Percentiles rank a stretch among this genome's conserved stretches.
These are phyloP conservation scores for Machimus rusticus DNA, from an alignment of 2,888 invertebrate genomes.

Conservation along the genomic window DNA sequence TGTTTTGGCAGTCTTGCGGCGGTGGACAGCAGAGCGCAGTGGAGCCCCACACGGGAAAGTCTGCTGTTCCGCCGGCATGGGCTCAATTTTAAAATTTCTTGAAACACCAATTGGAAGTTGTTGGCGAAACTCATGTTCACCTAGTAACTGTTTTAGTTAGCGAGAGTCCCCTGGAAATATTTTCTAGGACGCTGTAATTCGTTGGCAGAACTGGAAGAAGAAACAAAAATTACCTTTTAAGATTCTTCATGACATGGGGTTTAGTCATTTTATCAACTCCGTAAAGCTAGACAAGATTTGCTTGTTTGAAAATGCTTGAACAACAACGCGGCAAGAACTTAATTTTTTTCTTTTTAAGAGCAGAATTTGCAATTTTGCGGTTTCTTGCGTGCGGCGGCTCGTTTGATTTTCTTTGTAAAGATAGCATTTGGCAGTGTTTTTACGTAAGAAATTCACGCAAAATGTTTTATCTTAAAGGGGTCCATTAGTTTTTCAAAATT, in stretches of 20 bases:
- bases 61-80: no score
- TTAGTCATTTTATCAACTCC: not conserved
- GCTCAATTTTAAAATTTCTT: constrained; percentile 38
- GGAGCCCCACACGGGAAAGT: not conserved
- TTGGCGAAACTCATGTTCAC: constrained; percentile 49
- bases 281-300: not conserved
- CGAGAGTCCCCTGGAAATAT: constrained; percentile 50
- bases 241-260: not conserved
- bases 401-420: not conserved
- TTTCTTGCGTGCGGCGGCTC: not conserved
- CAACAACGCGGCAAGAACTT: not conserved
- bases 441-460: not conserved
- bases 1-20: not conserved
- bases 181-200: not conserved
- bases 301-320: not conserved
- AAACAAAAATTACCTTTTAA: not conserved
- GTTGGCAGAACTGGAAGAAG: not conserved
- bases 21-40: not conserved
- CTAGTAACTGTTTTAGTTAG: constrained; percentile 64
- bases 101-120: not conserved
- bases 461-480: not conserved
- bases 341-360: not conserved
- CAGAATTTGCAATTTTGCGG: not conserved
- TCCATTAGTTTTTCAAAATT: not conserved
- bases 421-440: not conserved